A percentile compares a stretch with the other conserved stretches of the same genome.
phyloP scores from a whole-genome alignment of 2,888 invertebrate species.

The Pseudeuparius sepicola region DNA sequence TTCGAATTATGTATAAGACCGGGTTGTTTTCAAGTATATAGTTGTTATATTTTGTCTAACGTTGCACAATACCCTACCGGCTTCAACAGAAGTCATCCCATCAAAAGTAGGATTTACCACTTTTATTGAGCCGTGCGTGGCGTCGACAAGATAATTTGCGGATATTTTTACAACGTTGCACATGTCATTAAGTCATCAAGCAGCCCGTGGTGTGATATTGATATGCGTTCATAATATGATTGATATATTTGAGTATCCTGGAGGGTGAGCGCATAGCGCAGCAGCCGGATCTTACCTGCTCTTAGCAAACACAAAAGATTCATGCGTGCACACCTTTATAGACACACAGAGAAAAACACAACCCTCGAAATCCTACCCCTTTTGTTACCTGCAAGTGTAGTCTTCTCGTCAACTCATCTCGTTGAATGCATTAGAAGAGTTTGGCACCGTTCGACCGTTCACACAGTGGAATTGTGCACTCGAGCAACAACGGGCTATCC shows the following conservation, averaged over 20 bases:
- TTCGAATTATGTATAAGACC: no score
- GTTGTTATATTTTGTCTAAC: no score
- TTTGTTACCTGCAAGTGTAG: conserved; percentile 22
- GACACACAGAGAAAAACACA: conserved; percentile 27
- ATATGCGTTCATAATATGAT: conserved; percentile 38
- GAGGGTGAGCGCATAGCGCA: conserved; percentile 24
- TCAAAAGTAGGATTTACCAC: no score
- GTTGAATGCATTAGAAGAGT: conserved; percentile 27
- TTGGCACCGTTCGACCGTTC: conserved; percentile 19
- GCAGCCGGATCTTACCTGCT: conserved; percentile 32
- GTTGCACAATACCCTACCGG: no score
- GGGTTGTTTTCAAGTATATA: no score
- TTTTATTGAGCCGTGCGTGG: no score
- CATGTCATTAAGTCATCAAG: conserved; percentile 32
- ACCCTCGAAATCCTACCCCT: conserved; percentile 31
- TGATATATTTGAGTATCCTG: conserved; percentile 38
- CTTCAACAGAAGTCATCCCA: no score
- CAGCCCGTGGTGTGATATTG: conserved; percentile 29
- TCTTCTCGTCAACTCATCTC: conserved; percentile 26
- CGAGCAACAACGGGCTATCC: no score
- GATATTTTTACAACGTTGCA: conserved; percentile 12
- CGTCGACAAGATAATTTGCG: no score
- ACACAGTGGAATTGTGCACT: no score
- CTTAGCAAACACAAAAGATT: conserved; percentile 34
- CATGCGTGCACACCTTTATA: conserved; percentile 33